phyloP scores from a whole-genome alignment of 2,797 vertebrate species.

The Fringilla coelebs region DNA sequence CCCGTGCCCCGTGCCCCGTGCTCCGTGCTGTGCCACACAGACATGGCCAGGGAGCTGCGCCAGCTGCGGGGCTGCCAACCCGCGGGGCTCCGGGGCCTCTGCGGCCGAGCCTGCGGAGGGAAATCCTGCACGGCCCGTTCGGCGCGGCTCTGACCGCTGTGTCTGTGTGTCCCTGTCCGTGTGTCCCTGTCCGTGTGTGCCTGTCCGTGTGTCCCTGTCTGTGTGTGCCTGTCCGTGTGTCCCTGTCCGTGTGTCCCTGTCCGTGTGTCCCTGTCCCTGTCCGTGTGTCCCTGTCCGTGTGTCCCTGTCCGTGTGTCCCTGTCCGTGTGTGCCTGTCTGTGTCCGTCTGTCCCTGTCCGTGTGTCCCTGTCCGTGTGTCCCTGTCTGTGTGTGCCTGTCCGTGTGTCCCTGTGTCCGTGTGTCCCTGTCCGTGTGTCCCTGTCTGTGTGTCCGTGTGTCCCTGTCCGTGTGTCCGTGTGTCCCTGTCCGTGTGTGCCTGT shows the following conservation, averaged over 20 bases:
- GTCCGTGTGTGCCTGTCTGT: no score
- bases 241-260: not conserved
- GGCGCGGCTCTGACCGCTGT: not conserved
- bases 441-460: not conserved
- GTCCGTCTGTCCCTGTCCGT: no score
- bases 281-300: not conserved
- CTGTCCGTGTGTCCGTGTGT: not conserved
- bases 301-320: not conserved
- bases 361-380: not conserved
- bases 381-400: not conserved
- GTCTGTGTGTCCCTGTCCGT: not conserved
- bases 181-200: not conserved
- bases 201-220: not conserved
- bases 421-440: not conserved
- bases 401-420: not conserved
- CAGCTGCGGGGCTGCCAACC: not conserved
- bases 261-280: fast-evolving
- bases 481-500: no score
- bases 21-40: not conserved
- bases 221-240: no score
- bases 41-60: not conserved
- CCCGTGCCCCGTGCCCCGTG: not conserved
- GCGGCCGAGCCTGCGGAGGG: not conserved
- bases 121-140: fast-evolving
- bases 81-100: no score